These are phyloP conservation scores for Leptoclinus maculatus DNA, from an alignment of 2,797 vertebrate species.

Conservation along the genomic window DNA sequence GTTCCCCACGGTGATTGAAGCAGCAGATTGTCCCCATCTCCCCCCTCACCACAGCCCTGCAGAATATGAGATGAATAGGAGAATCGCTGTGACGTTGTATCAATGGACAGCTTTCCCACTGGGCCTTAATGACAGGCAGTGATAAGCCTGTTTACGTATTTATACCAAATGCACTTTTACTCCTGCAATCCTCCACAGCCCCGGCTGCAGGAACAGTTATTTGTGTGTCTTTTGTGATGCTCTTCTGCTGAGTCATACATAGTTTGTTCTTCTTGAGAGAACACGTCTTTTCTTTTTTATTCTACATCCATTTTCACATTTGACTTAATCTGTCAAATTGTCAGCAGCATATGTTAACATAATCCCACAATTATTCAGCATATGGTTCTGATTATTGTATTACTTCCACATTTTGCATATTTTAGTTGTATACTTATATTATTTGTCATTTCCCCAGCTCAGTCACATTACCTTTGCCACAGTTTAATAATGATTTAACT, in stretches of 20 bases:
- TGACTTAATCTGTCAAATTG: slow-evolving; percentile 18
- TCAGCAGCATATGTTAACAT: slow-evolving; percentile 14
- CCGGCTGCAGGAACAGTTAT: not conserved
- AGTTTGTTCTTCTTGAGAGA: slow-evolving; percentile 26
- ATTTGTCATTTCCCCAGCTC: not conserved
- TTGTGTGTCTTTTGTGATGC: slow-evolving; percentile 19
- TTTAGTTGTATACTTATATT: not conserved
- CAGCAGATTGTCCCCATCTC: slow-evolving; percentile 37
- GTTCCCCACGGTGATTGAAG: slow-evolving; percentile 56
- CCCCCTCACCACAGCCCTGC: slow-evolving; percentile 14
- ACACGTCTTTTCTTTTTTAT: not conserved
- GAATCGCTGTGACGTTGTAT: slow-evolving; percentile 23
- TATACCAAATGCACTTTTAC: slow-evolving; percentile 14
- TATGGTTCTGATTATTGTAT: not conserved
- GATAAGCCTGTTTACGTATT: slow-evolving; percentile 38
- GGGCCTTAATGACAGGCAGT: slow-evolving; percentile 26
- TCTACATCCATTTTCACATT: slow-evolving; percentile 27
- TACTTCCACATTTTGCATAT: slow-evolving; percentile 7
- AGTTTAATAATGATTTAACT: no score
- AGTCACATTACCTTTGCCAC: not conserved
- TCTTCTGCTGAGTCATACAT: slow-evolving; percentile 29
- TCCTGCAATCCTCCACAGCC: not conserved
- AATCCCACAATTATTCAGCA: slow-evolving; percentile 8
- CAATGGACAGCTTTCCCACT: slow-evolving; percentile 22
- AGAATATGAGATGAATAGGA: slow-evolving; percentile 44